phyloP scores from a whole-genome alignment of 1,140 invertebrate species.

The Cherax destructor region DNA sequence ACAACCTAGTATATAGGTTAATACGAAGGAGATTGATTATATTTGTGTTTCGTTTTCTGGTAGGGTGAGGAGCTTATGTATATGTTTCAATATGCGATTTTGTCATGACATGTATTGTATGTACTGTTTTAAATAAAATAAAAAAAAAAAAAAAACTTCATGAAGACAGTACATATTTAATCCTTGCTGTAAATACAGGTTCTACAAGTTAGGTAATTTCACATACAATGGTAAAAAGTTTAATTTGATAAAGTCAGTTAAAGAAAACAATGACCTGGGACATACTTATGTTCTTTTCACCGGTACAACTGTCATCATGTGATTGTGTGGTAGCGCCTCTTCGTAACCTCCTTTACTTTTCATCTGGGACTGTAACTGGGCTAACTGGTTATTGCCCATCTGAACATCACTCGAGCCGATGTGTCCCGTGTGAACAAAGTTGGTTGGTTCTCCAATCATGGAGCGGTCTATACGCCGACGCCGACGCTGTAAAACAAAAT shows the following conservation, averaged over 20 bases:
- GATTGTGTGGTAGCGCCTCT: constrained; percentile 61
- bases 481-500: constrained; percentile 49
- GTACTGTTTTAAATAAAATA: too few species aligned
- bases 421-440: constrained; percentile 94
- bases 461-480: constrained; percentile 88
- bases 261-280: neutral
- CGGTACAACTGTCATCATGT: constrained; percentile 47
- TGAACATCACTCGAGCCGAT: constrained; percentile 89
- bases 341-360: constrained; percentile 92
- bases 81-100: too few species aligned
- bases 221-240: neutral
- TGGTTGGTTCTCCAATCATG: constrained; percentile 93
- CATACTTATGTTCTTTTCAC: constrained; percentile 59
- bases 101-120: too few species aligned
- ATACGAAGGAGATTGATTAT: too few species aligned
- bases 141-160: too few species aligned
- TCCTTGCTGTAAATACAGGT: too few species aligned
- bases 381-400: constrained; percentile 83
- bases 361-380: constrained; percentile 89
- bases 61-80: too few species aligned
- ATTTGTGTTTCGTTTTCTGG: too few species aligned
- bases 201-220: too few species aligned
- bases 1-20: too few species aligned
- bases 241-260: neutral
- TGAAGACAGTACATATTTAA: too few species aligned